Evolutionary conservation across 2,888 invertebrate genomes (phyloP).

Genomic region (Drosophila mimetica): DNA sequence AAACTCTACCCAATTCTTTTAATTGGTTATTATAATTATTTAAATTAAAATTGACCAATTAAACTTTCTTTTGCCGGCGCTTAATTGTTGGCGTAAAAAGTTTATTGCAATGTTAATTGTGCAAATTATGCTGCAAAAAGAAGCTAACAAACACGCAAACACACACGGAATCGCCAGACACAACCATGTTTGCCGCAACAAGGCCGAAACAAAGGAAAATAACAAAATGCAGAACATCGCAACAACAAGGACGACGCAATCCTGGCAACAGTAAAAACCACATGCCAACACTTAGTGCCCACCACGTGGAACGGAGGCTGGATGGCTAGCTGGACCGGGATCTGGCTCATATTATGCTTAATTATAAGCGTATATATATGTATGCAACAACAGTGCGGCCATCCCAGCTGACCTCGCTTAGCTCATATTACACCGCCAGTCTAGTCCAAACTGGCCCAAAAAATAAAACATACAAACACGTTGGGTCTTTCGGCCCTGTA

Average conservation of each 20-base stretch:
- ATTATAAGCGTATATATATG: conserved; percentile 63
- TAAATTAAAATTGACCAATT: conserved; percentile 19
- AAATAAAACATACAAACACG: conserved; percentile 1
- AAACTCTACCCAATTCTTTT: neutral
- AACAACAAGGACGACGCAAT: conserved; percentile 25
- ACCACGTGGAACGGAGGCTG: conserved; percentile 47
- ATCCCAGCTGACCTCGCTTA: conserved; percentile 21
- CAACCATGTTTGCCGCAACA: conserved; percentile 36
- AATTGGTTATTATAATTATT: conserved; percentile 19
- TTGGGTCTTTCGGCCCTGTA: conserved; percentile 3
- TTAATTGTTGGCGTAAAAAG: conserved; percentile 60
- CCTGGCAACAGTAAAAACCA: conserved; percentile 52
- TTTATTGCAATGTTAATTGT: conserved; percentile 70
- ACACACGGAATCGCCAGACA: conserved; percentile 23
- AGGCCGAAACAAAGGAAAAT: conserved; percentile 40
- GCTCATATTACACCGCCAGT: conserved; percentile 46
- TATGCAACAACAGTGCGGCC: conserved; percentile 53
- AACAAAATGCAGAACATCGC: conserved; percentile 38
- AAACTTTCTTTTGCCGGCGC: conserved; percentile 20
- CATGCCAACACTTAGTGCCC: conserved; percentile 74
- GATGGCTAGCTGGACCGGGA: conserved; percentile 11
- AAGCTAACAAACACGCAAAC: conserved; percentile 19
- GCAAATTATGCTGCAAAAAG: conserved; percentile 55
- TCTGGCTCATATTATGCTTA: conserved; percentile 65
- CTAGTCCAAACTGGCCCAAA: conserved; percentile 23